Evolutionary conservation across 1,140 invertebrate genomes (phyloP), one percentile per base, ranked within the genome.

Genomic region (Diachasma alloeum): DNA sequence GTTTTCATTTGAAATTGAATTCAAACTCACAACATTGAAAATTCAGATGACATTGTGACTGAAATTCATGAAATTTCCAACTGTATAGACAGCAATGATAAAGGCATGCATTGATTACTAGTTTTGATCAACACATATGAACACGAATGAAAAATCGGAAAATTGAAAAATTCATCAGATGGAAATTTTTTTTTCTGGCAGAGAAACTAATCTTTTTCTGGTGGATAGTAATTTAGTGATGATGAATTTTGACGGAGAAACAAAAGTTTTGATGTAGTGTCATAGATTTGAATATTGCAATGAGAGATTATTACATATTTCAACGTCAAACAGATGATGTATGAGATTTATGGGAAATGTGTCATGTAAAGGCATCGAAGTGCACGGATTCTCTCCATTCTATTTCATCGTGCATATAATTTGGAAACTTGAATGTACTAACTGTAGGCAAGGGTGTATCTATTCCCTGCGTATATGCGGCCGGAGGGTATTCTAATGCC

Each of bases 401-500:
- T 56, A 19, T 56, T 56, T 56, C 48, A 56, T 56, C 48, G 26
- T 66, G 22, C 71, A 59, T 72, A 48, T 39, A 37, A 36, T 72
- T 74, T 74, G 2, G 6, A 17, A 74, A 74, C 56, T 74, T 42
- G 37, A 74, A 66, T 59, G 71, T 56, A 56, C 36, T 17, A 72
- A 19, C 31, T 72, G 19, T 26, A 63, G 19, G 59, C 24, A 59
- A 26, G 17, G 36, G 48, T 63, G 56, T 74, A 74, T 74, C n/a
- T 39, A 74, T 74, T 66, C 31, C 17, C 56, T 24, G 36, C 53
- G 19, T 74, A 68, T 19, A 68, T 8, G 56, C 80, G 77, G 78
- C 74, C 77, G 72, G 77, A 76, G 53, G 78, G 81, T 68, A 81
- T 83, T 79, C 81, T 84, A 86, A 83, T 84, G 82, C 79, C 59